Evolutionary conservation across 2,888 invertebrate genomes (phyloP).

Genomic region (Plagodis dolabraria): DNA sequence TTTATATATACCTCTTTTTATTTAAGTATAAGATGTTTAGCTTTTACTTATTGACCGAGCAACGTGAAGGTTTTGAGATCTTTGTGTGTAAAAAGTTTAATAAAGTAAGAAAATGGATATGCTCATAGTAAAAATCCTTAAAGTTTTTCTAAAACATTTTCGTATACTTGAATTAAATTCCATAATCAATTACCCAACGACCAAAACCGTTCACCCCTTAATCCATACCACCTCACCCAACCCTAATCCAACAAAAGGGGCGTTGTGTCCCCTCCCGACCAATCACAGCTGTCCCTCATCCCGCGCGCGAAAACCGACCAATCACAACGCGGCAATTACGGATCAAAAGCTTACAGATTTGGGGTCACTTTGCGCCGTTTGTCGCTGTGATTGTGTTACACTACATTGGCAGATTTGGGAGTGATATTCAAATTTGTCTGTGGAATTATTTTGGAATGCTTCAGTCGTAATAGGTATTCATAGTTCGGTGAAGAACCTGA

Average conservation of each 20-base stretch:
- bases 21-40: too few species aligned
- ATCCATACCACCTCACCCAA: conserved; percentile 43
- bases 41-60: too few species aligned
- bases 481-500: too few species aligned
- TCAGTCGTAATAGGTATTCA: not conserved
- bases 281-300: conserved; percentile 55
- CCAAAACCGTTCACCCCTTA: conserved; percentile 32
- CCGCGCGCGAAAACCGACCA: conserved; percentile 54
- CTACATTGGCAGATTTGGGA: conserved; percentile 14
- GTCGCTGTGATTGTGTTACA: conserved; percentile 51
- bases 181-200: conserved; percentile 9
- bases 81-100: too few species aligned
- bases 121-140: too few species aligned
- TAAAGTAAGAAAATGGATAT: too few species aligned
- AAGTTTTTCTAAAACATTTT: not conserved
- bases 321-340: conserved; percentile 67
- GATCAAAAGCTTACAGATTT: conserved; percentile 74
- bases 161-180: not conserved
- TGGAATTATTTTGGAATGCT: conserved; percentile 17
- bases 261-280: conserved; percentile 55
- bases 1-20: too few species aligned
- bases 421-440: conserved; percentile 22
- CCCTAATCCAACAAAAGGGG: conserved; percentile 61
- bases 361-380: conserved; percentile 74
- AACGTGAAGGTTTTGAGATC: too few species aligned